These are phyloP conservation scores for Pygoscelis antarcticus DNA, from an alignment of 2,113 vertebrate genomes.

Conservation along the genomic window DNA sequence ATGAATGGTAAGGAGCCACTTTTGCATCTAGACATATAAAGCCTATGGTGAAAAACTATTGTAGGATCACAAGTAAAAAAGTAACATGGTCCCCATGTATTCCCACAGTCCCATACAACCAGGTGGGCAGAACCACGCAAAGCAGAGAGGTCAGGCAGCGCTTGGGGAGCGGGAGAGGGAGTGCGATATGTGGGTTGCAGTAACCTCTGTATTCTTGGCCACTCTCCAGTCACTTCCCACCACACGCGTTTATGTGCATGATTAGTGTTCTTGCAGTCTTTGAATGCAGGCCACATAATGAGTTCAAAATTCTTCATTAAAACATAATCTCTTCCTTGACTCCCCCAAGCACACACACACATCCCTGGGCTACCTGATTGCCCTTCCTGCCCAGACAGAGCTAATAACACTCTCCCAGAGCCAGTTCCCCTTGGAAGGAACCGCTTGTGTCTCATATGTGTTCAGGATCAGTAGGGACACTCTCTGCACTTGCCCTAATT, in stretches of 20 bases:
- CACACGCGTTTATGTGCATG: not conserved
- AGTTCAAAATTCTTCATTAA: slow-evolving; percentile 5
- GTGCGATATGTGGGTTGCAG: not conserved
- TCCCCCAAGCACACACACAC: not conserved
- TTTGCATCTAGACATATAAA: not conserved
- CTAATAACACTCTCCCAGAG: not conserved
- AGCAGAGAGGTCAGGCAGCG: not conserved
- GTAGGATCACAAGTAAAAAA: not conserved
- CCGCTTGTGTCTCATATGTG: not conserved
- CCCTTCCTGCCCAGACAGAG: not conserved
- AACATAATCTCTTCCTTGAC: not conserved
- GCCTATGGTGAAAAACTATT: not conserved
- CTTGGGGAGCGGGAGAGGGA: not conserved
- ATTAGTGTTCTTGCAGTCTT: not conserved
- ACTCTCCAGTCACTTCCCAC: not conserved
- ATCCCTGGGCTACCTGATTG: not conserved
- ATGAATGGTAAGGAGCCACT: not conserved
- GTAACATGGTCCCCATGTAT: fast-evolving
- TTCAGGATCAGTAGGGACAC: not conserved
- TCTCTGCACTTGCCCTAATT: slow-evolving; percentile 25
- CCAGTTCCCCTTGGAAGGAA: not conserved
- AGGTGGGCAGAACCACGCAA: fast-evolving
- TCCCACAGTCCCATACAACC: not conserved
- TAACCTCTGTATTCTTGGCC: not conserved
- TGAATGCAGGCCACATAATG: not conserved